Percentiles rank a stretch among this genome's conserved stretches.
These are phyloP conservation scores for Netelia fuscicornis DNA, from an alignment of 2,888 invertebrate genomes.

Conservation along the genomic window DNA sequence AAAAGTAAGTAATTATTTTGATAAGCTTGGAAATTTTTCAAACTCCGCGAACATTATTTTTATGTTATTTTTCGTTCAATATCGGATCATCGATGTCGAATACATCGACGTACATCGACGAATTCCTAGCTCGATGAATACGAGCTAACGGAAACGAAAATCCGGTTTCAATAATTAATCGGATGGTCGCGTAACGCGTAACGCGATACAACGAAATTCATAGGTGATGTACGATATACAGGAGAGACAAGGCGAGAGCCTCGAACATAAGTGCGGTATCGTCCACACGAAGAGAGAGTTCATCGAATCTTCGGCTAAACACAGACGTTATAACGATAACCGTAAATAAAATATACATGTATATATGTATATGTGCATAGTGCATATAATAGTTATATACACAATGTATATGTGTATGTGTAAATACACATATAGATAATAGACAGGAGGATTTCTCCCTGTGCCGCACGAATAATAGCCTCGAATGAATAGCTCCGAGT, in stretches of 20 bases:
- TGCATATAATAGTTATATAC: not conserved
- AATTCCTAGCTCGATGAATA: not conserved
- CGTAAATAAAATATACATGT: conserved; percentile 37
- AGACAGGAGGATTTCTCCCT: conserved; percentile 56
- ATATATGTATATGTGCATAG: not conserved
- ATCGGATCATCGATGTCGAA: no score
- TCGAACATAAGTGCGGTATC: not conserved
- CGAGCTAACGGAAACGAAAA: not conserved
- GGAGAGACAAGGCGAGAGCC: not conserved
- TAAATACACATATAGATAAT: conserved; percentile 4
- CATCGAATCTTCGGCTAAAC: conserved; percentile 45
- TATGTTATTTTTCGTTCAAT: no score
- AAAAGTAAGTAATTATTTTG: no score
- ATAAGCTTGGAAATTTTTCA: no score
- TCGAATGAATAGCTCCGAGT: conserved; percentile 64
- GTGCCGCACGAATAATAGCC: conserved; percentile 57
- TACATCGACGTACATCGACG: not conserved
- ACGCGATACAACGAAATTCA: conserved; percentile 8
- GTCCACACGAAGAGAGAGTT: conserved; percentile 25
- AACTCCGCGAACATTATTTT: no score
- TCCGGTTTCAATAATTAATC: conserved; percentile 32
- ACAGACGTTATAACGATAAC: conserved; percentile 36
- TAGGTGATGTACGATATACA: not conserved
- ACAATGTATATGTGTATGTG: not conserved
- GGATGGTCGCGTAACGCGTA: conserved; percentile 13